Conservation (phyloP, 2,113 vertebrate species). For the Onychorhynchus coronatus region DNA sequence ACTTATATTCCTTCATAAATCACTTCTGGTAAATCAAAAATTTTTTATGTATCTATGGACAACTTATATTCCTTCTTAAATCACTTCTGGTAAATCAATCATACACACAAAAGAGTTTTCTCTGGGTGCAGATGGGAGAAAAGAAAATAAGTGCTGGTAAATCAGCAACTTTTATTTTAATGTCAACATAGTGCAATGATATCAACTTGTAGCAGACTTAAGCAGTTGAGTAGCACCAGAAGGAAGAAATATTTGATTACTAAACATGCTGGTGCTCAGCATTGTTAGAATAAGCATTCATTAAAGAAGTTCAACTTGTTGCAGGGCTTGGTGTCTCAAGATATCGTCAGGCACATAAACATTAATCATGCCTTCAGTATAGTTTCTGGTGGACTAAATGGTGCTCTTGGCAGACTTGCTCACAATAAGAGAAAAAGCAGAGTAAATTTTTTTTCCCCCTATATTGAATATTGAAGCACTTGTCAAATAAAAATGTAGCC, state of each 20-base stretch:
- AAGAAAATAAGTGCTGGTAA: neutral
- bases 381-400: neutral
- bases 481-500: neutral
- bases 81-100: neutral
- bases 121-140: neutral
- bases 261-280: neutral
- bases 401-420: neutral
- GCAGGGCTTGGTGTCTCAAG: neutral
- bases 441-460: neutral
- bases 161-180: neutral
- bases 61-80: neutral
- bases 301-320: neutral
- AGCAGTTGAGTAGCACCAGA: neutral
- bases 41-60: neutral
- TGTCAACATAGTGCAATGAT: neutral
- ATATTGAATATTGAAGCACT: neutral
- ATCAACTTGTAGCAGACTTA: neutral
- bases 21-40: neutral
- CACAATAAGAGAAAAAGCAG: neutral
- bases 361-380: neutral
- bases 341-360: neutral
- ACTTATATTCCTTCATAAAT: neutral
- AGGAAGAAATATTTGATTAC: constrained; percentile 11
- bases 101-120: neutral
- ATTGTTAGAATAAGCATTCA: neutral